Base-by-base conservation (phyloP, 2,888 invertebrate genomes). In the Antheraea assamensis region DNA sequence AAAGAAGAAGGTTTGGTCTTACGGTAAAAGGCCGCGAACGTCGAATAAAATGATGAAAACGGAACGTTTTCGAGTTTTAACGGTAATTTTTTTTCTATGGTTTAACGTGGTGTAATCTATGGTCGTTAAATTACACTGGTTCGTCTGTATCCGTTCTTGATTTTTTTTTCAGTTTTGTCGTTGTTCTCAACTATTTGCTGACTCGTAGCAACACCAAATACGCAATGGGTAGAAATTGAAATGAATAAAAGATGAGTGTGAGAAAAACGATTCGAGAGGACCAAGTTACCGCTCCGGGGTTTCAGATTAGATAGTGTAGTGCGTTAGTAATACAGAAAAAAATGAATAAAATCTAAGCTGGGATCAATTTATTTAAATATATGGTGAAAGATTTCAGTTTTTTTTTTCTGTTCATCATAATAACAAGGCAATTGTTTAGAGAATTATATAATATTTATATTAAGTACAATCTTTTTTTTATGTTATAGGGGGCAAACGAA, bases 221-320 rank as follows among this genome's bases (percentile, higher is more conserved):
- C 76, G 73, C 76, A 74, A 74, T 31, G 73, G 72, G 75, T 71
- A 73, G 71, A 76, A 73, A 77, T 76, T 73, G 75, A 66, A 73
- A 75, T 81, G 80, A 81, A 81, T 81, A 80, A 79, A 76, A 81
- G 74, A 81, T 81, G 78, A 81, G 76, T n/a, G 73, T 66, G 72
- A 70, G 73, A 70, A 73, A 70, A 71, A 71, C 74, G 58, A 72
- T 68, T 74, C 75, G 72, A 74, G 74, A 70, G 52, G 47, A 71
- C 75, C 74, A 68, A 72, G 75, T 74, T 75, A 74, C 71, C 74
- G 76, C 75, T 72, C 76, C 75, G 75, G 61, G 76, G 77, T 76
- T 76, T 75, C 74, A 24, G 75, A 74, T 78, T 78, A 64, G 78
- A 79, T 79, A 80, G 74, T 73, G 77, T 75, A 74, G 70, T 71